Conservation (phyloP, 2,888 invertebrate species). For the Limnephilus lunatus region DNA sequence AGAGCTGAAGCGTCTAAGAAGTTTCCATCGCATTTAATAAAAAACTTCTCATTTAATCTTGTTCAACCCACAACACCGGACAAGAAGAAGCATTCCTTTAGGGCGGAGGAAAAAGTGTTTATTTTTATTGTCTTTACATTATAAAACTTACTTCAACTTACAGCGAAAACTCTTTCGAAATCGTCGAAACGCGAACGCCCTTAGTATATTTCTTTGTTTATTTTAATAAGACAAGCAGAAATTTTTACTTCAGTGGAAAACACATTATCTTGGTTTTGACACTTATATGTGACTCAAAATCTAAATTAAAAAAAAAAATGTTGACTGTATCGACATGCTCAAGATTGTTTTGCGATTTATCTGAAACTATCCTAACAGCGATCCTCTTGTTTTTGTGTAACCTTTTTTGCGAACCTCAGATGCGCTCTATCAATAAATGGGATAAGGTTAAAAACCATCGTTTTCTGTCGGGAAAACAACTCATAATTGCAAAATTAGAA, state of each 20-base stretch:
- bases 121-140: neutral
- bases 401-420: no score
- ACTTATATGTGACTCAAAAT: neutral
- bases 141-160: neutral
- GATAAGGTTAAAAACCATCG: no score
- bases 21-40: neutral
- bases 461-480: no score
- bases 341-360: neutral
- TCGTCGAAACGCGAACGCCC: neutral
- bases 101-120: neutral
- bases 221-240: neutral
- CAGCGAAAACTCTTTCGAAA: neutral
- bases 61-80: neutral
- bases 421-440: no score
- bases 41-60: conserved; percentile 2
- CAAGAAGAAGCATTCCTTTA: neutral
- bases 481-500: no score
- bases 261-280: neutral
- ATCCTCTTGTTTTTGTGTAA: no score
- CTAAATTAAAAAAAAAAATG: neutral
- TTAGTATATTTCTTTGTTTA: neutral
- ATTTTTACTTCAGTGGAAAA: neutral
- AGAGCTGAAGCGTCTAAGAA: neutral
- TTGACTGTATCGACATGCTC: neutral
- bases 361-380: neutral